Base-by-base conservation (phyloP, 2,113 vertebrate species). In the Canis aureus region DNA sequence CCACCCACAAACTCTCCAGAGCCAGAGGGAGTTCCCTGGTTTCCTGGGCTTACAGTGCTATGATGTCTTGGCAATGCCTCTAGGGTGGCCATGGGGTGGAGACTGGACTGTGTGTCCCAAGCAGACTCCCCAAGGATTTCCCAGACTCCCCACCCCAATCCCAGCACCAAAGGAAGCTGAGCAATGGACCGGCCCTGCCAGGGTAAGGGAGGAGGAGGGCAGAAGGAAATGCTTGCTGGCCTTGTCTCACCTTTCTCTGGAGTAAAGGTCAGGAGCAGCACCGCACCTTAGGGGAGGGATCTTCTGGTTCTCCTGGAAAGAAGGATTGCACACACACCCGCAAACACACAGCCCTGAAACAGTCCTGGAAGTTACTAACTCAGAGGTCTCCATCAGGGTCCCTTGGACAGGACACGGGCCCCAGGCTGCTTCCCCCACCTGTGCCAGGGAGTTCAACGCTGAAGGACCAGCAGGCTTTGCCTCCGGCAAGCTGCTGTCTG, bases 241-340 rank as follows among this genome's bases (percentile, higher is more conserved):
- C 43, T 38, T 5, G 11, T 35, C 4, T n/a, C 55, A 22, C 27
- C 53, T 38, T 55, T 16, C 51, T 69, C 32, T 23, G 2, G 27
- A 62, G 29, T 3, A 59, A 29, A 49, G 0, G 3, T 25, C 4
- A 2, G 3, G 53, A 51, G 49, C 2, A 0, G 49, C 2, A 0
- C 51, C 62, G 20, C 10, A 1, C 4, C 17, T 55, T 3, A 3
- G 3, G 38, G n/a, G 0, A n/a, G 59, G 25, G 23, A 13, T 8
- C 23, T 51, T 49, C 32, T 35, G 25, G 17, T 43, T 95, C 89
- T 55, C 32, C 22, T 71, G 3, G 49, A 20, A 38, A 51, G 15
- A 74, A 3, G 10, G 25, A 7, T 7, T 11, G 3, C 23, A 2
- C 10, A 3, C 62, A 43, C 43, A 43, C 62, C 25, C 7, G 6